Evolutionary conservation across 2,888 invertebrate genomes (phyloP).

Genomic region (Harpagoxenus sublaevis): DNA sequence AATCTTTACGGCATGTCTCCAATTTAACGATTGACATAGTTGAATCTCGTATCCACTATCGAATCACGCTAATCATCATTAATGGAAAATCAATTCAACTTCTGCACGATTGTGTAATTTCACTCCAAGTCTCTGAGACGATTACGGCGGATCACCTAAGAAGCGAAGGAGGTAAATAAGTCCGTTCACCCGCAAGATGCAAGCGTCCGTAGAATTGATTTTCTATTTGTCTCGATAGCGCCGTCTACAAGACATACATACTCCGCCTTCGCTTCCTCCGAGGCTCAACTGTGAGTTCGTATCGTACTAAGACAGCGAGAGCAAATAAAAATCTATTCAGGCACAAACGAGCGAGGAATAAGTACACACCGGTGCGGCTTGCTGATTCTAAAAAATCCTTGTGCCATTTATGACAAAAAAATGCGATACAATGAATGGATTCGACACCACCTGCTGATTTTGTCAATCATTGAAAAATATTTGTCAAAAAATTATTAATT

Average conservation of each 20-base stretch:
- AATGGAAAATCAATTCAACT: slow-evolving; percentile 62
- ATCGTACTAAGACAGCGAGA: neutral
- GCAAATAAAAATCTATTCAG: slow-evolving; percentile 37
- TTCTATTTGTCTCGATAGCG: slow-evolving; percentile 70
- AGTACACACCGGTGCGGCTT: slow-evolving; percentile 31
- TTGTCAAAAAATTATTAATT: neutral
- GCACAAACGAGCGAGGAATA: slow-evolving; percentile 27
- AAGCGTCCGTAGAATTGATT: slow-evolving; percentile 71
- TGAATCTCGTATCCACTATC: neutral
- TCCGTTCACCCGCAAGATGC: slow-evolving; percentile 56
- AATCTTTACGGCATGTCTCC: neutral
- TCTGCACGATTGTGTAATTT: slow-evolving; percentile 60
- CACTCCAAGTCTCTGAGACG: slow-evolving; percentile 25
- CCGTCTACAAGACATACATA: slow-evolving; percentile 38
- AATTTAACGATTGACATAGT: neutral
- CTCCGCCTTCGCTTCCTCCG: neutral
- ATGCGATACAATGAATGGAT: neutral
- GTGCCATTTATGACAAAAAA: slow-evolving; percentile 43
- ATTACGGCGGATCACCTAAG: slow-evolving; percentile 42
- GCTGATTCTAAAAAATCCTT: slow-evolving; percentile 37
- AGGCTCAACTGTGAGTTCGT: neutral
- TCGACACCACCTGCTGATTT: neutral
- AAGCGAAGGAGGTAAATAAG: slow-evolving; percentile 66
- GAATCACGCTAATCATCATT: slow-evolving; percentile 30
- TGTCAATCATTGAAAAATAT: neutral